These are phyloP conservation scores for Pyrrhosoma nymphula DNA, from an alignment of 2,888 invertebrate species.

Conservation along the genomic window DNA sequence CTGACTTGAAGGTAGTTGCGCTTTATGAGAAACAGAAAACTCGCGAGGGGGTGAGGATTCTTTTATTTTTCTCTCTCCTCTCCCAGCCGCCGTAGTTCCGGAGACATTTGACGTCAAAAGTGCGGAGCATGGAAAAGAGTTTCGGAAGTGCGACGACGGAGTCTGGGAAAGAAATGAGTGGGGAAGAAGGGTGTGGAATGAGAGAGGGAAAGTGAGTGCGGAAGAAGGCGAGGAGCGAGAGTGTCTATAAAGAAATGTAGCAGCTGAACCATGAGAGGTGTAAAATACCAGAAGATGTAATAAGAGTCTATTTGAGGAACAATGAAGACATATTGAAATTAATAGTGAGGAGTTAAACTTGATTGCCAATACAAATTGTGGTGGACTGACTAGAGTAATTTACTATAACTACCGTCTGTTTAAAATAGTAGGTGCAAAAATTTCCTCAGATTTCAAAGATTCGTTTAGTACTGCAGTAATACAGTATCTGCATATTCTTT, in stretches of 20 bases:
- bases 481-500: too few species aligned
- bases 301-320: too few species aligned
- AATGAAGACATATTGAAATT: too few species aligned
- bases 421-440: too few species aligned
- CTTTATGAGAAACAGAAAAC: slow-evolving; percentile 18
- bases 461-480: too few species aligned
- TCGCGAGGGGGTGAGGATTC: neutral
- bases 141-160: neutral
- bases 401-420: too few species aligned
- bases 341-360: too few species aligned
- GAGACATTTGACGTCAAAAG: neutral
- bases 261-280: neutral
- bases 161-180: neutral
- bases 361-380: too few species aligned
- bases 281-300: neutral
- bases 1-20: neutral
- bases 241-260: neutral
- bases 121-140: neutral
- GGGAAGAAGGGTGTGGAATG: neutral
- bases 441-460: too few species aligned
- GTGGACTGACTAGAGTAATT: too few species aligned
- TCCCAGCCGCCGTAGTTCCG: neutral
- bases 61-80: neutral
- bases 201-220: neutral
- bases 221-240: neutral